phyloP scores from a whole-genome alignment of 2,113 vertebrate species.

The Tachysurus fulvidraco region DNA sequence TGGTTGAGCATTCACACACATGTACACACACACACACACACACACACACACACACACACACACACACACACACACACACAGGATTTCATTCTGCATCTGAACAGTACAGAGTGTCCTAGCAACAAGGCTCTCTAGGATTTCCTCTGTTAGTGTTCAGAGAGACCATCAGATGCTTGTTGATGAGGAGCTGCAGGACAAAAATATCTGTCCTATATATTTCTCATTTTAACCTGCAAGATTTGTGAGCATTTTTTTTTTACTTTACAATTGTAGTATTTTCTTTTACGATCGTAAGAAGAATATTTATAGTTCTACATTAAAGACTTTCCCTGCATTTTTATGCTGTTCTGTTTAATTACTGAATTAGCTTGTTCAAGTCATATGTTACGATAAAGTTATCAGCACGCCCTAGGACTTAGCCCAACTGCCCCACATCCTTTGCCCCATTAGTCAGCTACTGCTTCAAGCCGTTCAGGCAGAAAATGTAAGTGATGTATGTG shows the following conservation, averaged over 20 bases:
- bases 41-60: background rate
- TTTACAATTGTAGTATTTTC: background rate
- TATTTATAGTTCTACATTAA: background rate
- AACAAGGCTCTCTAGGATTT: conserved; percentile 55
- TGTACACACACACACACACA: background rate
- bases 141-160: conserved; percentile 24
- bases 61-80: background rate
- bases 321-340: background rate
- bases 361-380: background rate
- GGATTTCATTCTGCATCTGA: conserved; percentile 39
- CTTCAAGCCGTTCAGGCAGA: conserved; percentile 28
- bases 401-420: background rate
- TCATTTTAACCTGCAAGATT: background rate
- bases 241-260: background rate
- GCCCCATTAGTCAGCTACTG: conserved; percentile 11
- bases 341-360: background rate
- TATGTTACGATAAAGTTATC: background rate
- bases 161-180: background rate
- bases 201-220: background rate
- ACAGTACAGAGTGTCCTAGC: conserved; percentile 57
- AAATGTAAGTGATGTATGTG: conserved; percentile 43
- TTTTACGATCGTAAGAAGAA: background rate
- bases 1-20: conserved; percentile 26
- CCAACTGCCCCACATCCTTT: background rate
- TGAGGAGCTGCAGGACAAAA: background rate